Evolutionary conservation across 2,888 invertebrate genomes (phyloP).

Genomic region (Trichopria drosophilae): DNA sequence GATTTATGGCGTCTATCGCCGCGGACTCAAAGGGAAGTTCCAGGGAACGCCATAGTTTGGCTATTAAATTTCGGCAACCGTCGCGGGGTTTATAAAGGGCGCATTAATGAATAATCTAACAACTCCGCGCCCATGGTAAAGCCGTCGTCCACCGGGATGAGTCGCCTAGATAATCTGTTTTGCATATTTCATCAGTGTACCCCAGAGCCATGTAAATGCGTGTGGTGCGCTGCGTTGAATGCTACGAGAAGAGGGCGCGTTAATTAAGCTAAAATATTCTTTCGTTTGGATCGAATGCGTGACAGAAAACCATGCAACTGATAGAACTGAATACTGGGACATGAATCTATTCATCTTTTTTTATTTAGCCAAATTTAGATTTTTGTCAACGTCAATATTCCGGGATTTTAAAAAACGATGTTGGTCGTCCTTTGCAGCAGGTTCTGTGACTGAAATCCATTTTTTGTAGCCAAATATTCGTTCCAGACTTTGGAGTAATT

Average conservation of each 20-base stretch:
- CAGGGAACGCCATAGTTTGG: no score
- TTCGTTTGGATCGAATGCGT: constrained; percentile 32
- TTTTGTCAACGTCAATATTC: no score
- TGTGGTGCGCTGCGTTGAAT: constrained; percentile 40
- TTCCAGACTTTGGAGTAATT: no score
- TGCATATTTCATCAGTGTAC: constrained; percentile 48
- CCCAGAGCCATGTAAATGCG: constrained; percentile 45
- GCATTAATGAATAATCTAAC: constrained; percentile 46
- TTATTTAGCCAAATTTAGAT: no score
- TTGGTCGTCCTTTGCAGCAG: no score
- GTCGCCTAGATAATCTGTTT: constrained; percentile 50
- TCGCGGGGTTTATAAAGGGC: constrained; percentile 39
- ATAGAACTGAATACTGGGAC: no score
- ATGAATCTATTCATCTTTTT: no score
- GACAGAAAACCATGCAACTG: background rate
- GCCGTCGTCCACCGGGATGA: constrained; percentile 33
- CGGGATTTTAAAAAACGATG: no score
- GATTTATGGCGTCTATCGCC: constrained; percentile 39
- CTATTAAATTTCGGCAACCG: constrained; percentile 42
- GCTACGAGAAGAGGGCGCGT: constrained; percentile 35
- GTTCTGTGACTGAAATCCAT: no score
- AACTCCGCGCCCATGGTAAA: constrained; percentile 32
- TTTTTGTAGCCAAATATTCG: no score
- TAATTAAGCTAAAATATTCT: constrained; percentile 44
- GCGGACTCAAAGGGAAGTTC: no score